phyloP scores from a whole-genome alignment of 2,113 vertebrate species.

The Polypterus senegalus region DNA sequence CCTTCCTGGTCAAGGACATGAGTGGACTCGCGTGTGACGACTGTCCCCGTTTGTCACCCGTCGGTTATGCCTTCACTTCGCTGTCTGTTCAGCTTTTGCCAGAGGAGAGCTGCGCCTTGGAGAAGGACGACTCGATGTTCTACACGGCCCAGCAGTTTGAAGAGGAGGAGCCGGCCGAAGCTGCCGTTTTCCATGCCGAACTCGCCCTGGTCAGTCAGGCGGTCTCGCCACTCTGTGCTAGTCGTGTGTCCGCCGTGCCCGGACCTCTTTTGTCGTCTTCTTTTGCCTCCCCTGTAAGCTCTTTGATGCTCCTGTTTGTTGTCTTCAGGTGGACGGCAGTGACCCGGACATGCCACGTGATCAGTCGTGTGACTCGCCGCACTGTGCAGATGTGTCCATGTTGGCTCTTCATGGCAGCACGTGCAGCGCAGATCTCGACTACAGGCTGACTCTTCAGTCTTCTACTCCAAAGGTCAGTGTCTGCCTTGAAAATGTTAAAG shows the following conservation, averaged over 20 bases:
- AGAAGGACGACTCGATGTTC: constrained; percentile 70
- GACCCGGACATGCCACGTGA: constrained; percentile 66
- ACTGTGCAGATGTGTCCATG: constrained; percentile 53
- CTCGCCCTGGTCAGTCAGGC: constrained; percentile 79
- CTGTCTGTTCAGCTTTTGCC: constrained; percentile 74
- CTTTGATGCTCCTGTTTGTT: constrained; percentile 4
- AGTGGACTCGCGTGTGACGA: too few species aligned
- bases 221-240: not conserved
- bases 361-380: constrained; percentile 51
- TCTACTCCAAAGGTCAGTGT: constrained; percentile 64
- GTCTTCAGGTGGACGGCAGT: constrained; percentile 65
- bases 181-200: constrained; percentile 75
- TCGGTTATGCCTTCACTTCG: constrained; percentile 22
- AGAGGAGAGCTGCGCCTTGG: constrained; percentile 74
- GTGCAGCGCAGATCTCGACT: constrained; percentile 51
- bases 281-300: not conserved
- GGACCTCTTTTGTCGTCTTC: not conserved
- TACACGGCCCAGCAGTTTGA: constrained; percentile 58
- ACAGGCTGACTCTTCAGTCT: constrained; percentile 36
- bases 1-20: too few species aligned
- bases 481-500: too few species aligned
- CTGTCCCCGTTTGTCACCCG: too few species aligned
- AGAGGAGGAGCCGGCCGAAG: constrained; percentile 63
- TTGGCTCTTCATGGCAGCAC: constrained; percentile 61
- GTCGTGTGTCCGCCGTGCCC: not conserved